Conservation (phyloP, 2,113 vertebrate genomes). For the Prinia subflava region DNA sequence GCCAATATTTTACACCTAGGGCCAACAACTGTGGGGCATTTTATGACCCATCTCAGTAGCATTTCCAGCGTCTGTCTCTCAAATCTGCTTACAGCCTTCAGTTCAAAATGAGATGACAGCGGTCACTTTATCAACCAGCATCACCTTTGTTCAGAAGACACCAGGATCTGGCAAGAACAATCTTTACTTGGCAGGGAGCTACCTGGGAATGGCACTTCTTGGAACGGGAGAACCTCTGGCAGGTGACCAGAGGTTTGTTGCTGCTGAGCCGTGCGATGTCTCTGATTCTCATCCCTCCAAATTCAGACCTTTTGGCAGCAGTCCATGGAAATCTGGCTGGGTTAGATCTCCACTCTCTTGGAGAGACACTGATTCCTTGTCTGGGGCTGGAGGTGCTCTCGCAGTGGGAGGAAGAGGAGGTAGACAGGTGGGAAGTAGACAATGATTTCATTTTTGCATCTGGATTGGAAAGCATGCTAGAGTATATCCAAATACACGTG, state of each 20-base stretch:
- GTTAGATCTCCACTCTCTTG: not conserved
- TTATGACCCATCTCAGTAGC: conserved; percentile 34
- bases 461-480: not conserved
- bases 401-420: not conserved
- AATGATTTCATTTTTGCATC: not conserved
- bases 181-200: not conserved
- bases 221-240: not conserved
- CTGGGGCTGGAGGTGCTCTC: not conserved
- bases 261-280: not conserved
- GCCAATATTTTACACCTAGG: conserved; percentile 29
- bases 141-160: not conserved
- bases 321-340: not conserved
- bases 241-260: not conserved
- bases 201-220: not conserved
- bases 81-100: conserved; percentile 44
- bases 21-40: conserved; percentile 1
- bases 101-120: not conserved
- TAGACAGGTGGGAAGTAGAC: not conserved
- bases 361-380: not conserved
- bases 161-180: not conserved
- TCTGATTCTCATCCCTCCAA: not conserved
- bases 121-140: not conserved
- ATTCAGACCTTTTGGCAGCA: not conserved
- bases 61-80: conserved; percentile 19
- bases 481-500: rapidly evolving